phyloP scores from a whole-genome alignment of 1,140 invertebrate species.

The Pachyrhynchus sulphureomaculatus region DNA sequence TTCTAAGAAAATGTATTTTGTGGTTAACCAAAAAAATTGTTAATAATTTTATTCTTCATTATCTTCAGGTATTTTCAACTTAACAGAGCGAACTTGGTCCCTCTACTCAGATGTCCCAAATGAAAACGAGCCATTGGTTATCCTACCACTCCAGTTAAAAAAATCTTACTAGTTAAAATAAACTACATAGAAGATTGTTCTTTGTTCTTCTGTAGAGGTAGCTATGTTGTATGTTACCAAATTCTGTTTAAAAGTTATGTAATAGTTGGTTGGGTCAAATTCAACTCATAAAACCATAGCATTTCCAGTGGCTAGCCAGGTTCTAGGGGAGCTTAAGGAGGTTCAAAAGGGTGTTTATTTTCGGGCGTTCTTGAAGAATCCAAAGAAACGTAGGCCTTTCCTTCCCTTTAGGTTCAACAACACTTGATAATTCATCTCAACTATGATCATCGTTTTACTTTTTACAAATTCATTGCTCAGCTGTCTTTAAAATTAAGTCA shows the following conservation, averaged over 20 bases:
- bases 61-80: constrained; percentile 69
- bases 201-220: not conserved
- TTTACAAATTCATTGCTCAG: no score
- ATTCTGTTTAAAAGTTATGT: not conserved
- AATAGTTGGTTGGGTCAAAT: not conserved
- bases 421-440: no score
- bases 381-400: no score
- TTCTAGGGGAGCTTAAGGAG: no score
- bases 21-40: no score
- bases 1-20: no score
- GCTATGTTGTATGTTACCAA: not conserved
- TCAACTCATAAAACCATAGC: not conserved
- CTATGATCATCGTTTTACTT: no score
- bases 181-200: constrained; percentile 5
- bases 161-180: constrained; percentile 33
- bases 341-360: no score
- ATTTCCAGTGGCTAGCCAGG: not conserved
- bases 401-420: no score
- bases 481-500: no score
- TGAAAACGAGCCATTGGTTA: constrained; percentile 61
- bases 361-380: no score
- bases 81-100: constrained; percentile 66
- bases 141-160: constrained; percentile 60
- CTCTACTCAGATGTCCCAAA: constrained; percentile 71
- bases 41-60: constrained; percentile 5